A percentile compares a stretch with the other conserved stretches of the same genome.
These are phyloP conservation scores for Pedicia rivosa DNA, from an alignment of 2,888 invertebrate species.

Conservation along the genomic window DNA sequence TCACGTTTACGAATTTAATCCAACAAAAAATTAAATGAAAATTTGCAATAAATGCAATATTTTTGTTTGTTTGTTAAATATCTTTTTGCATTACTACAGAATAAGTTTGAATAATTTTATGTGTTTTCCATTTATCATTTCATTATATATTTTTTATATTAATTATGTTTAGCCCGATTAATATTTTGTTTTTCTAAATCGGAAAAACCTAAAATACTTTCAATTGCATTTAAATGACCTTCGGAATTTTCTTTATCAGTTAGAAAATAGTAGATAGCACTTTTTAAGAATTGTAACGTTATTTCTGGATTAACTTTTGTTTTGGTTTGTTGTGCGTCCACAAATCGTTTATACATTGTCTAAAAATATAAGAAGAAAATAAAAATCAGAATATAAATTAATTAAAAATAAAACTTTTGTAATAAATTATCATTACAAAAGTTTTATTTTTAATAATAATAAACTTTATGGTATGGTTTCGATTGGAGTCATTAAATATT, in stretches of 20 bases:
- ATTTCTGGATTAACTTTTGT: slow-evolving; percentile 76
- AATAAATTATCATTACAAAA: too few relatives aligned
- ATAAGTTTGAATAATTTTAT: too few relatives aligned
- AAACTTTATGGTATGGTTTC: too few relatives aligned
- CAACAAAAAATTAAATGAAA: too few relatives aligned
- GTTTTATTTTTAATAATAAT: too few relatives aligned
- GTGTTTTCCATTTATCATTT: too few relatives aligned
- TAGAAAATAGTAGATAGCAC: slow-evolving; percentile 83
- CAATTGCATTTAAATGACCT: slow-evolving; percentile 77
- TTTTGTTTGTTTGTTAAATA: too few relatives aligned
- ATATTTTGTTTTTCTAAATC: slow-evolving; percentile 66
- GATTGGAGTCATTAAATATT: too few relatives aligned
- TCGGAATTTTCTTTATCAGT: slow-evolving; percentile 79
- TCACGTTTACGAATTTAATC: too few relatives aligned
- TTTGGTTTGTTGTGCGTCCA: slow-evolving; percentile 59
- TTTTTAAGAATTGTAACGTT: slow-evolving; percentile 81
- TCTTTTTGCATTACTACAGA: too few relatives aligned
- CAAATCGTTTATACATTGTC: slow-evolving; percentile 74
- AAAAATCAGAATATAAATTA: slow-evolving; percentile 3
- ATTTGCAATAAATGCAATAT: too few relatives aligned
- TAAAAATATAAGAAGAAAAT: slow-evolving; percentile 29
- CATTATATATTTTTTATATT: slow-evolving; percentile 19
- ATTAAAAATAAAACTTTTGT: too few relatives aligned
- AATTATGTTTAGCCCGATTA: slow-evolving; percentile 43
- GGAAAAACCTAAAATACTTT: slow-evolving; percentile 81